Base-by-base conservation (phyloP, 2,888 invertebrate species). In the Drosophila koepferae region DNA sequence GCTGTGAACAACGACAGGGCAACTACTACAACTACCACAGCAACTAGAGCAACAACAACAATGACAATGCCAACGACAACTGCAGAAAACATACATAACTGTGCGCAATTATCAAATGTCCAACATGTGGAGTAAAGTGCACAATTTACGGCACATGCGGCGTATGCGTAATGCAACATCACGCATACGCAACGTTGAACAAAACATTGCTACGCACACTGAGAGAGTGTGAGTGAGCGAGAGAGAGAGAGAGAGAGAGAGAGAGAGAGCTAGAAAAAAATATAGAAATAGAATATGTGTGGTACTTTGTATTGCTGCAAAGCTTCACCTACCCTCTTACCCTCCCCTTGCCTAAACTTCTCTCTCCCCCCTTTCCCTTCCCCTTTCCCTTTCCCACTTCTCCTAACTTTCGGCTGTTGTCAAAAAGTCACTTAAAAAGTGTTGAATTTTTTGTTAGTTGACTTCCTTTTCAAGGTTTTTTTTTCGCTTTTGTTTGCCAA, bases 31-130 rank as follows among this genome's bases (percentile, higher is more conserved):
- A n/a, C 58, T 28, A 62, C 28, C 6, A 28, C 28, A 6, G 1
- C 71, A 28, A 63, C 59, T 53, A 49, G 36, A 49, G 31, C 44
- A 20, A 59, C 54, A 53, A 43, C 46, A 56, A 31, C 43, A 40
- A 62, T 56, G 55, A 49, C 46, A 44, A 28, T n/a, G 66, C 56
- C 43, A 41, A 59, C 62, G 61, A 49, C 46, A 49, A 36, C 44
- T 31, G n/a, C 48, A 51, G 58, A 72, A 69, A 64, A 65, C 65
- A 64, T 20, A 53, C 43, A 65, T 65, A 65, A 65, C 80, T 62
- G 67, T 63, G 63, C 67, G 65, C 72, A 80, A 82, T 80, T 85
- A 85, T 71, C 77, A 85, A 84, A 76, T 81, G 75, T 68, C 63
- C 55, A 67, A 68, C 60, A 74, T 59, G 18, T 10, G 44, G 23